A percentile compares a stretch with the other conserved stretches of the same genome.
phyloP scores from a whole-genome alignment of 2,888 invertebrate species.

The Heliconius hortense region DNA sequence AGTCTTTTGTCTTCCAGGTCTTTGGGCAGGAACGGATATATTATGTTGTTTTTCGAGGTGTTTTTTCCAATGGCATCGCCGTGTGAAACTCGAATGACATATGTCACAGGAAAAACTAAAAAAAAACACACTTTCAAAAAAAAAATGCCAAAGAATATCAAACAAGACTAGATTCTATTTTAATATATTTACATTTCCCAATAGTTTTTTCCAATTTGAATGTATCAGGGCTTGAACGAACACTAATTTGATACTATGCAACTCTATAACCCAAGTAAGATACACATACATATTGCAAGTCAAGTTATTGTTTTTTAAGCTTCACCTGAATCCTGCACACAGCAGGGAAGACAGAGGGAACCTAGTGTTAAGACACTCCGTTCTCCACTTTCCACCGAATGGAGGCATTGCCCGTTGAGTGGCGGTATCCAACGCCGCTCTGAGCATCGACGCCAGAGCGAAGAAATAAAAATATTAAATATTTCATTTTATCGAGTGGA shows the following conservation, averaged over 20 bases:
- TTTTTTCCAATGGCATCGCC: conserved; percentile 66
- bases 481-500: neutral
- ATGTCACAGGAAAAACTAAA: conserved; percentile 60
- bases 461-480: neutral
- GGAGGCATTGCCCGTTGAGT: neutral
- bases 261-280: neutral
- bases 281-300: neutral
- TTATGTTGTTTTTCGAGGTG: conserved; percentile 61
- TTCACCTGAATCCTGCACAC: no score
- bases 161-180: no score
- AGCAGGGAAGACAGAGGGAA: neutral
- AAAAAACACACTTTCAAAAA: neutral
- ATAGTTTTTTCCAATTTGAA: no score
- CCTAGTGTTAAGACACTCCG: neutral
- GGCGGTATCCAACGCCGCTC: neutral
- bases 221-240: no score
- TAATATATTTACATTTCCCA: no score
- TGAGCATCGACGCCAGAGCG: neutral
- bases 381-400: neutral
- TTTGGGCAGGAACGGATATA: conserved; percentile 52
- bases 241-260: neutral
- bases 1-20: conserved; percentile 55
- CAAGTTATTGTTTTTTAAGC: neutral
- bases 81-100: conserved; percentile 59
- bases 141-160: no score